Evolutionary conservation across 2,888 invertebrate genomes (phyloP), one percentile per base, ranked within the genome.

Genomic region (Dolichopus griseipennis): DNA sequence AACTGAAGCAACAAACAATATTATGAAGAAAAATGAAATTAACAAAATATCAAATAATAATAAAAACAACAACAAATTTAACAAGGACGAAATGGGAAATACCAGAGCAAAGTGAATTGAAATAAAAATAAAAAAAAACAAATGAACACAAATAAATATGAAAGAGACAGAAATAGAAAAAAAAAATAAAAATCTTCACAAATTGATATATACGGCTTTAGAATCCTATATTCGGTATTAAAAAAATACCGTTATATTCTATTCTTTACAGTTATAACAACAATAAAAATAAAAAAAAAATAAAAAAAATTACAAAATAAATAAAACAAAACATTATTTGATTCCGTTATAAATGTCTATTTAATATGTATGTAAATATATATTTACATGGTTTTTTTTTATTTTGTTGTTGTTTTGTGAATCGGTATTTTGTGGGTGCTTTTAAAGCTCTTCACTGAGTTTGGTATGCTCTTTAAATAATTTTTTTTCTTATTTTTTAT

Each of bases 21-120:
- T n/a, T 41, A 64, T 34, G 27, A 67, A 67, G 2, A 41, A 64
- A 64, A 64, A 64, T 15, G 37, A 37, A 20, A 67, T 27, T 27
- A 27, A 27, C 27, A 27, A 27, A 27, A 27, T 27, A 27, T 27
- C 2, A 67, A 41, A 64, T 6, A 64, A 20, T 41, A 12, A 21
- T 52, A 67, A 41, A n/a, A 37, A 64, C 34, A 15, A 67, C 6
- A 43, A 33, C 33, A 64, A 34, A n/a, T n/a, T n/a, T 33, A 63
- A 63, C 61, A 37, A 64, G 15, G 64, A 64, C 22, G 22, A 64
- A 34, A 64, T 33, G 63, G 21, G 37, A n/a, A 63, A 63, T 63
- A 43, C 21, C 22, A 67, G 64, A 34, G 34, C 43, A 67, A 34
- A 64, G 7, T n/a, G 34, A 64, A 18, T 27, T 21, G 22, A 15